Evolutionary conservation across 2,113 vertebrate species (phyloP).

Genomic region (Perca schrenkii): DNA sequence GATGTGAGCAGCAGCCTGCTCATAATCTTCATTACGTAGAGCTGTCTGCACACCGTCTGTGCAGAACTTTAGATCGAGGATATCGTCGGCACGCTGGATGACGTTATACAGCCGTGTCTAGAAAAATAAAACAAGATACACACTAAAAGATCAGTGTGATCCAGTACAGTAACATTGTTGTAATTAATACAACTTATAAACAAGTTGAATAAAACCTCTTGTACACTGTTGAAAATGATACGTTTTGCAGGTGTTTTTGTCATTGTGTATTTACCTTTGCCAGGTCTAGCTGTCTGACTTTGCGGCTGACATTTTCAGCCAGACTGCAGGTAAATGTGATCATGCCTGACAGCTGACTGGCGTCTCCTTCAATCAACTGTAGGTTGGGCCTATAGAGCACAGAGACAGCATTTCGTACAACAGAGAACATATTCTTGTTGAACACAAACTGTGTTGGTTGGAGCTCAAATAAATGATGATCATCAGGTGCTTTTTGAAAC

Average conservation of each 20-base stretch:
- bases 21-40: conserved; percentile 93
- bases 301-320: conserved; percentile 97
- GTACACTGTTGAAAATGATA: background rate
- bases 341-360: conserved; percentile 95
- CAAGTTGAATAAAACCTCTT: background rate
- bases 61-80: conserved; percentile 98
- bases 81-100: conserved; percentile 97
- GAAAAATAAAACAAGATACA: conserved; percentile 8
- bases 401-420: background rate
- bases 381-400: conserved; percentile 89
- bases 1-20: conserved; percentile 97
- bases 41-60: conserved; percentile 97
- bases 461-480: background rate
- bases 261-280: conserved; percentile 88
- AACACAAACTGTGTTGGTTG: background rate
- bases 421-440: background rate
- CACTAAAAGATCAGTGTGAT: background rate
- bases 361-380: conserved; percentile 96
- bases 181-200: background rate
- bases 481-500: too few relatives aligned
- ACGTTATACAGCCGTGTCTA: conserved; percentile 98
- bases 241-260: background rate
- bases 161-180: background rate
- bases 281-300: conserved; percentile 97
- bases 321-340: conserved; percentile 97